Conservation (phyloP, 2,888 invertebrate genomes). For the Melolontha melolontha region DNA sequence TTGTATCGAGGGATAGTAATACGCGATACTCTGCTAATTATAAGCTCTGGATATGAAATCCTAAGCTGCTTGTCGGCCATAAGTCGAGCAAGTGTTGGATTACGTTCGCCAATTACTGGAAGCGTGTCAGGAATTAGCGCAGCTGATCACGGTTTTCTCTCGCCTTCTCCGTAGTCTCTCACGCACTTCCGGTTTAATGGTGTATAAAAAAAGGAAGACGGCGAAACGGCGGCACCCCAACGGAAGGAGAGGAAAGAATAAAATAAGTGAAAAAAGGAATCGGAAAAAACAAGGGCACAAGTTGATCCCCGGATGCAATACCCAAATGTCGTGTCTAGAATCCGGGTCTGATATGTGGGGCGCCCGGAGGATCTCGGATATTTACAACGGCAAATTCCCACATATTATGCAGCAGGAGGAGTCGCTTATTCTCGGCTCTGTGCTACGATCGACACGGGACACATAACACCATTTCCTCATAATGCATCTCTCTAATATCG, state of each 20-base stretch:
- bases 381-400: conserved; percentile 65
- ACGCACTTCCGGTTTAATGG: conserved; percentile 31
- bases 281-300: conserved; percentile 41
- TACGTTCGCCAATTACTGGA: conserved; percentile 64
- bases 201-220: conserved; percentile 9
- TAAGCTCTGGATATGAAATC: conserved; percentile 59
- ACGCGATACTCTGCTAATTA: conserved; percentile 53
- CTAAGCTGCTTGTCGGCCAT: conserved; percentile 62
- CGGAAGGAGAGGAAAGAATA: conserved; percentile 23
- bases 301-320: conserved; percentile 63
- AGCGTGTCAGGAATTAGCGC: conserved; percentile 61
- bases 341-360: conserved; percentile 61
- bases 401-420: conserved; percentile 57
- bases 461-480: conserved; percentile 44
- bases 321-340: conserved; percentile 60
- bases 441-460: conserved; percentile 46
- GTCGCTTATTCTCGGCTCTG: conserved; percentile 43
- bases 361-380: conserved; percentile 58
- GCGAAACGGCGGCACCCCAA: conserved; percentile 13
- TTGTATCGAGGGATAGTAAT: conserved; percentile 44
- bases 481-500: conserved; percentile 43
- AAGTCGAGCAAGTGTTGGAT: conserved; percentile 62
- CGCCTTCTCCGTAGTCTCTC: conserved; percentile 26
- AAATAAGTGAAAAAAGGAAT: conserved; percentile 29
- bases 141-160: conserved; percentile 37